Percentiles rank a stretch among this genome's conserved stretches.
phyloP scores from a whole-genome alignment of 2,888 invertebrate species.

The Augochlorella aurata region DNA sequence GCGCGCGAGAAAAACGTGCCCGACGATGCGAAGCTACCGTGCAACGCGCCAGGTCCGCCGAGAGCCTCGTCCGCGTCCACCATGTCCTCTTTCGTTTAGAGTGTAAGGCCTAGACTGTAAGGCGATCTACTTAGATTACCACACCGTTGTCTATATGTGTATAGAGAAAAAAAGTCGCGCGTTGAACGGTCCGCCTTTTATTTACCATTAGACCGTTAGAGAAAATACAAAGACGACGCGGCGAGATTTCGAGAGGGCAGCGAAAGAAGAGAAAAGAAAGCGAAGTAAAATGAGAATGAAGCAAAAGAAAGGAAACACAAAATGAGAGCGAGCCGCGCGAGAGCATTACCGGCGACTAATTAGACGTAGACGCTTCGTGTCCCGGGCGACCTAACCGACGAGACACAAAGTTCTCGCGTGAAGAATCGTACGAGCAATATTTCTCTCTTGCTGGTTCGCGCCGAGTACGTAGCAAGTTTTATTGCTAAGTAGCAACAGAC shows the following conservation, averaged over 20 bases:
- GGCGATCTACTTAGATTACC: constrained; percentile 64
- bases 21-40: neutral
- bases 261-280: neutral
- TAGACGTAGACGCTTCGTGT: constrained; percentile 31
- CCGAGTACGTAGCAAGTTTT: constrained; percentile 62
- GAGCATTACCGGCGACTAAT: constrained; percentile 33
- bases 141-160: constrained; percentile 68
- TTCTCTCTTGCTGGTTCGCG: constrained; percentile 59
- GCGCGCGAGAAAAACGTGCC: neutral
- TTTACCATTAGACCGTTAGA: constrained; percentile 50
- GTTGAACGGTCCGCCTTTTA: constrained; percentile 56
- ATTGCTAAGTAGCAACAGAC: constrained; percentile 63
- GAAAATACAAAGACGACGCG: constrained; percentile 40
- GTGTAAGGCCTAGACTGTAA: constrained; percentile 58
- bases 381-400: constrained; percentile 28
- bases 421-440: constrained; percentile 62
- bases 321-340: constrained; percentile 29
- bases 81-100: constrained; percentile 60
- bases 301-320: constrained; percentile 1
- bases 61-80: constrained; percentile 13
- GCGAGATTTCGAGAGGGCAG: constrained; percentile 35
- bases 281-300: neutral
- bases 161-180: constrained; percentile 57
- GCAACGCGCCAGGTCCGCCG: neutral
- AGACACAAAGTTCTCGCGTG: constrained; percentile 27